Percentiles rank a stretch among this genome's conserved stretches.
phyloP scores from a whole-genome alignment of 2,113 vertebrate species.

The Epinephelus fuscoguttatus region DNA sequence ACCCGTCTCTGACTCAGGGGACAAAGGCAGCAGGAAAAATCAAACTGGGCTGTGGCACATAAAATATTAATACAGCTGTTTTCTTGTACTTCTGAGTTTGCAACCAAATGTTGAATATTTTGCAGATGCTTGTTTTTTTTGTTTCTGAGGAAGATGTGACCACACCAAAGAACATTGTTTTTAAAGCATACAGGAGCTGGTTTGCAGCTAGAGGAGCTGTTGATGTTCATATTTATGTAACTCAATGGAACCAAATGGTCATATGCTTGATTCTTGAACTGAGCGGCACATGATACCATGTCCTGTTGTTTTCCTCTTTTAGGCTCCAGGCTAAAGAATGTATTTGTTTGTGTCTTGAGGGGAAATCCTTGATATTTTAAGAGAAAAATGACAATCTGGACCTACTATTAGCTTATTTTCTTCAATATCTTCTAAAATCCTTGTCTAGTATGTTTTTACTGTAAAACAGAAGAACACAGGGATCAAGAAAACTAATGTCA shows the following conservation, averaged over 20 bases:
- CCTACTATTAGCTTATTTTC: neutral
- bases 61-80: slow-evolving; percentile 16
- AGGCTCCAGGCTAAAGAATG: neutral
- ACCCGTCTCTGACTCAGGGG: slow-evolving; percentile 35
- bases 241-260: slow-evolving; percentile 18
- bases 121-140: neutral
- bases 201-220: slow-evolving; percentile 7
- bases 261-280: slow-evolving; percentile 2
- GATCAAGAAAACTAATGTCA: neutral
- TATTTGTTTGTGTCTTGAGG: neutral
- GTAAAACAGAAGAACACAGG: neutral
- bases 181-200: neutral
- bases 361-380: neutral
- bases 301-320: slow-evolving; percentile 5
- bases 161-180: slow-evolving; percentile 65
- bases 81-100: slow-evolving; percentile 27
- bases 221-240: slow-evolving; percentile 35
- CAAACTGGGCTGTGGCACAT: slow-evolving; percentile 38
- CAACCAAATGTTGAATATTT: slow-evolving; percentile 40
- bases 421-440: neutral
- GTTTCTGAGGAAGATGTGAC: slow-evolving; percentile 17
- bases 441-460: neutral
- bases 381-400: neutral
- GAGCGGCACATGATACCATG: slow-evolving; percentile 7
- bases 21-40: slow-evolving; percentile 40